A percentile compares a stretch with the other conserved stretches of the same genome.
phyloP scores from a whole-genome alignment of 2,888 invertebrate species.

The Plagodis pulveraria region DNA sequence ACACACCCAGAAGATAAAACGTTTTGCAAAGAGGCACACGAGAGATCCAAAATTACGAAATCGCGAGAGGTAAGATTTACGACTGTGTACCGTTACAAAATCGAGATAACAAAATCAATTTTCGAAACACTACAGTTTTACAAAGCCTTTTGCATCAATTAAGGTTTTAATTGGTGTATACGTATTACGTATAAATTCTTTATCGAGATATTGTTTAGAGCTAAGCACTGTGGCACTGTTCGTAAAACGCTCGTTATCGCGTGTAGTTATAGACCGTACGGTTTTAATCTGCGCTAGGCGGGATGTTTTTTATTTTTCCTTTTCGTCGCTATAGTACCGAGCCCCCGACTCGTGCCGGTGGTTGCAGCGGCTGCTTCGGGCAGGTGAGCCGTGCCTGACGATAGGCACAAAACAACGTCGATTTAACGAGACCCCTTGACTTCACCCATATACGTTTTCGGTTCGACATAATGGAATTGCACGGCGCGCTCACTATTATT shows the following conservation, averaged over 20 bases:
- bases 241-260: constrained; percentile 33
- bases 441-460: constrained; percentile 13
- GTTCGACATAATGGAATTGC: constrained; percentile 10
- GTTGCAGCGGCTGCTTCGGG: constrained; percentile 21
- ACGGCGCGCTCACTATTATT: constrained; percentile 1
- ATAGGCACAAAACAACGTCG: constrained; percentile 38
- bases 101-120: constrained; percentile 28
- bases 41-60: neutral
- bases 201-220: constrained; percentile 34
- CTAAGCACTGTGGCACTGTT: constrained; percentile 24
- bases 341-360: constrained; percentile 24
- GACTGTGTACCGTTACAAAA: constrained; percentile 17
- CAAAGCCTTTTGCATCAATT: constrained; percentile 26
- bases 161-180: constrained; percentile 32
- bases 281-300: constrained; percentile 32
- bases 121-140: constrained; percentile 21
- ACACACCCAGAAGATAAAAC: no score
- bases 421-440: constrained; percentile 42
- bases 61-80: constrained; percentile 18
- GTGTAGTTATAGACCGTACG: constrained; percentile 25
- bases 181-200: constrained; percentile 29
- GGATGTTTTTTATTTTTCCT: constrained; percentile 34
- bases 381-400: constrained; percentile 43
- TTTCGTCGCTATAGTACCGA: constrained; percentile 30
- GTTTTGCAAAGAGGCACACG: constrained; percentile 1